Percentiles rank a stretch among this genome's conserved stretches.
These are phyloP conservation scores for Cordilura impudica DNA, from an alignment of 2,888 invertebrate genomes.

Conservation along the genomic window DNA sequence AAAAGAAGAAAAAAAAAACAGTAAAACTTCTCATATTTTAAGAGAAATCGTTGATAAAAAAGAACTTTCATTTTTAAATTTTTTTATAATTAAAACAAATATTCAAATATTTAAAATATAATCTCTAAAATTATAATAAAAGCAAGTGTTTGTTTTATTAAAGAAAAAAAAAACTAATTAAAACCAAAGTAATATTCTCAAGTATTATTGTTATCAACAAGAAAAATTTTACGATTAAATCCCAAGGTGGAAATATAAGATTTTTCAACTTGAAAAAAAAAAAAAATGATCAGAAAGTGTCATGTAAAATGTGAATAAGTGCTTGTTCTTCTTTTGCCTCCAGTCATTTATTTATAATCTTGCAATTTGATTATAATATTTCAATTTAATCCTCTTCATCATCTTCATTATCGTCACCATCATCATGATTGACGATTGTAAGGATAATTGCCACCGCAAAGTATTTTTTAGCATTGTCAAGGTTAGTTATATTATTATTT, in stretches of 20 bases:
- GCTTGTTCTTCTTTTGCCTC: neutral
- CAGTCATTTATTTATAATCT: neutral
- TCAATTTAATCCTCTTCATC: neutral
- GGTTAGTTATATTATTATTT: conserved; percentile 65
- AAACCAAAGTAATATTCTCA: neutral
- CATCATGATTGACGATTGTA: conserved; percentile 64
- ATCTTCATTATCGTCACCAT: neutral
- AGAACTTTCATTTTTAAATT: conserved; percentile 47
- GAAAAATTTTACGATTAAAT: neutral
- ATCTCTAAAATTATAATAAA: neutral
- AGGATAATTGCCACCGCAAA: conserved; percentile 70
- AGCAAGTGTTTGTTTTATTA: neutral
- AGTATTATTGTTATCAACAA: neutral
- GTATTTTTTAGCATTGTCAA: conserved; percentile 71
- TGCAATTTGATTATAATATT: neutral
- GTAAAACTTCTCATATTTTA: conserved; percentile 4
- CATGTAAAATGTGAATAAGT: neutral
- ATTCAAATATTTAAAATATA: conserved; percentile 13
- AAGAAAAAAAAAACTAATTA: neutral
- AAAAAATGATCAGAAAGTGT: neutral
- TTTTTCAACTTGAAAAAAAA: neutral
- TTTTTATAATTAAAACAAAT: conserved; percentile 38
- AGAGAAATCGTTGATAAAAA: conserved; percentile 47
- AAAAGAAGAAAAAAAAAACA: conserved; percentile 8
- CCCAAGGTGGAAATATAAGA: neutral